Base-by-base conservation (phyloP, 2,797 vertebrate species). In the Chrysolophus pictus region DNA sequence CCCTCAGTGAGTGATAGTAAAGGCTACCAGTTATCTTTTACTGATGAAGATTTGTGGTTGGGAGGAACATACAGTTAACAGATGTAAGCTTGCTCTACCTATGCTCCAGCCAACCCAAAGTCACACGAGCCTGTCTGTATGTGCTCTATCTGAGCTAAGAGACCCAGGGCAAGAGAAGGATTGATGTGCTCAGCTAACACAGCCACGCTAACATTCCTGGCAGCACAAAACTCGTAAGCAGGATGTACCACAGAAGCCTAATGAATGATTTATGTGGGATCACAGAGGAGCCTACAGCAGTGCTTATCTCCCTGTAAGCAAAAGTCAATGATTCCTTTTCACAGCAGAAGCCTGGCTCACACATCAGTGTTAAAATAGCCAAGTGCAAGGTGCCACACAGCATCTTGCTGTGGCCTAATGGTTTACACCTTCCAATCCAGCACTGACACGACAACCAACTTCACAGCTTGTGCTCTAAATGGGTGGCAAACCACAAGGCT, bases 401-500 rank as follows among this genome's bases (percentile, higher is more conserved):
- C 0, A 4, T 16, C 51, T 37, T 85, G 46, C 31, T 68, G 59
- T 58, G 31, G 33, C 33, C 59, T 29, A 3, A 47, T 10, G 10
- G 65, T 89, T 86, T 76, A 88, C 70, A 91, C 75, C 55, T 79
- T 80, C 51, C 56, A 68, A 29, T 13, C 76, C 76, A 90, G 71
- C 39, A 21, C 41, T 31, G n/a, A 26, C 41, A 49, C 0, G 12
- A 90, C 68, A 87, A 74, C 19, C 53, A 80, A 68, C 39, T n/a
- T 22, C 62, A 79, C 3, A 15, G 58, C 29, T 74, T 65, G 28
- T 42, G 89, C 72, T 92, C 69, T 69, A 67, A 64, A 68, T 3
- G 49, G n/a, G 59, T 8, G 90, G 62, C 75, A 83, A 96, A 93
- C 58, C 85, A 91, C 75, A 88, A 59, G 31, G 69, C 42, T 80